Base-by-base conservation (phyloP, 2,797 vertebrate genomes). In the Diceros bicornis region DNA sequence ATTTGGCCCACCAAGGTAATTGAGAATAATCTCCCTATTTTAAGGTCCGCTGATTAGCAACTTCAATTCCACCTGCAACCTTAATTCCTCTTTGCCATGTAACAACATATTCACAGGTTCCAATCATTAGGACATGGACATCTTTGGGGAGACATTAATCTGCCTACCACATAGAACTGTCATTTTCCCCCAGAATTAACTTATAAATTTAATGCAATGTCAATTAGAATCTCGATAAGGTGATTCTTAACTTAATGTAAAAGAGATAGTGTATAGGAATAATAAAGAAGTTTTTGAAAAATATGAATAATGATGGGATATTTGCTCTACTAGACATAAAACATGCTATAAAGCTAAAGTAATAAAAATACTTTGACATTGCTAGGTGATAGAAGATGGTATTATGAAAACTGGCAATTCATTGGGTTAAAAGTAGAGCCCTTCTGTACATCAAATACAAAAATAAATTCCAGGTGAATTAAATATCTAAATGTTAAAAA, bases 281-380 rank as follows among this genome's bases (percentile, higher is more conserved):
- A 97, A 91, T 23, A 84, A 84, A 78, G 61, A 82, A 4, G 14
- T 47, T 94, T 97, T 89, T 85, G 25, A 89, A 75, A 92, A 85
- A 61, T 69, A 94, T 18, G 14, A 79, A 92, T 74, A 92, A 85
- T 94, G 59, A 61, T 47, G 18, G 20, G 41, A 2, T 11, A 62
- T 23, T 92, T 89, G 25, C 64, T 89, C 14, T 92, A 66, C 32
- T 6, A 92, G 77, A 47, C 83, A 74, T 37, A 84, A 83, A 92
- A 66, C 62, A 85, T 69, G 21, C 13, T 79, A 20, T 81, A 69
- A 92, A 94, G 44, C 32, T 94, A 85, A 92, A 85, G 44, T n/a
- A 69, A 66, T 96, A 83, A 92, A 84, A 86, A 25, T 57, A 57
- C 59, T 94, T 94, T 20, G 78, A 29, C 25, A 27, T 50, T 84